phyloP scores from a whole-genome alignment of 2,888 invertebrate species.

The Cheilosia pagana region DNA sequence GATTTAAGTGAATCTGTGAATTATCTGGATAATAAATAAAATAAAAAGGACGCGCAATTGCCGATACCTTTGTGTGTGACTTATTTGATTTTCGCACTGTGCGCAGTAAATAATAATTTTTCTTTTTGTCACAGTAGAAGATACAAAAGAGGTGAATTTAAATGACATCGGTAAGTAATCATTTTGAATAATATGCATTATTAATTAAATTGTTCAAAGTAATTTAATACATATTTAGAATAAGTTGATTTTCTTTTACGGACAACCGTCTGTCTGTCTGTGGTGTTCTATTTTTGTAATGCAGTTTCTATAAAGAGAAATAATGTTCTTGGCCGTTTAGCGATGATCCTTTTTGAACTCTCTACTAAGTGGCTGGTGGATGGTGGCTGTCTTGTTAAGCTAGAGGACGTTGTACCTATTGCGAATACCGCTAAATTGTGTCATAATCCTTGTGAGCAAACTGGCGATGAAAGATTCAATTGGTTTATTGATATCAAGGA shows the following conservation, averaged over 20 bases:
- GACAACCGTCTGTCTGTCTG: neutral
- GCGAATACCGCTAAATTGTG: conserved; percentile 20
- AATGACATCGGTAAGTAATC: conserved; percentile 67
- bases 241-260: neutral
- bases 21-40: conserved; percentile 47
- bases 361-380: neutral
- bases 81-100: conserved; percentile 50
- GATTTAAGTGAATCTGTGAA: conserved; percentile 57
- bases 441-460: neutral
- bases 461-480: neutral
- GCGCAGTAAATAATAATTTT: conserved; percentile 48
- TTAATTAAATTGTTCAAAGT: conserved; percentile 3
- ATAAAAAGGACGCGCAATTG: conserved; percentile 66
- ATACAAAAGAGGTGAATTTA: conserved; percentile 21
- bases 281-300: conserved; percentile 51
- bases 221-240: conserved; percentile 5
- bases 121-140: conserved; percentile 25
- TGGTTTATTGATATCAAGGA: conserved; percentile 5
- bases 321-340: neutral
- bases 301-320: conserved; percentile 15
- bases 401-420: neutral
- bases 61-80: conserved; percentile 55
- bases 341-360: conserved; percentile 9
- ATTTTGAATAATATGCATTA: conserved; percentile 1
- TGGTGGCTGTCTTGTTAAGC: neutral